Evolutionary conservation across 2,797 vertebrate genomes (phyloP).

Genomic region (Mormyrops attenuatus): DNA sequence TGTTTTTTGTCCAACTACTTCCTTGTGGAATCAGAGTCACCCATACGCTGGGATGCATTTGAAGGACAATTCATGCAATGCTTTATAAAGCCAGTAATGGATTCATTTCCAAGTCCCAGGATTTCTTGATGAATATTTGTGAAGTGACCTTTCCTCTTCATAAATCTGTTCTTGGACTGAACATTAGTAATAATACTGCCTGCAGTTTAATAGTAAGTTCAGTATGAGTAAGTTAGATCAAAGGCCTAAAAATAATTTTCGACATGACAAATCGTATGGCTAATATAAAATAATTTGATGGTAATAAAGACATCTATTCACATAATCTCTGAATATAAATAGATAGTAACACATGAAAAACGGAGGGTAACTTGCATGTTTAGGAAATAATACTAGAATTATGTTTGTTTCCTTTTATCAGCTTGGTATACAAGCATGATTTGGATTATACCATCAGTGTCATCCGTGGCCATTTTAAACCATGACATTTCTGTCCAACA

Average conservation of each 20-base stretch:
- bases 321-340: neutral
- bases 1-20: neutral
- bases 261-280: neutral
- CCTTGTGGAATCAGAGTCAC: neutral
- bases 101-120: neutral
- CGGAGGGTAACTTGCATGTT: neutral
- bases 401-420: neutral
- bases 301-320: neutral
- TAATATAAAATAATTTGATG: slow-evolving; percentile 14
- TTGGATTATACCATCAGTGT: neutral
- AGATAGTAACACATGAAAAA: neutral
- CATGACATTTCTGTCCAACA: neutral
- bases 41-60: neutral
- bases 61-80: neutral
- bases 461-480: neutral
- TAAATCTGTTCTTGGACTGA: neutral
- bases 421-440: neutral
- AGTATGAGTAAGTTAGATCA: neutral
- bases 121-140: neutral
- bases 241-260: neutral
- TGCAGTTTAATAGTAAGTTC: neutral
- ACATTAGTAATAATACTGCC: neutral
- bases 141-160: neutral
- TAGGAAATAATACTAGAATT: neutral
- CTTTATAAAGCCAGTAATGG: neutral